Conservation (phyloP, 1,140 invertebrate species). For the Cyphomyrmex costatus region DNA sequence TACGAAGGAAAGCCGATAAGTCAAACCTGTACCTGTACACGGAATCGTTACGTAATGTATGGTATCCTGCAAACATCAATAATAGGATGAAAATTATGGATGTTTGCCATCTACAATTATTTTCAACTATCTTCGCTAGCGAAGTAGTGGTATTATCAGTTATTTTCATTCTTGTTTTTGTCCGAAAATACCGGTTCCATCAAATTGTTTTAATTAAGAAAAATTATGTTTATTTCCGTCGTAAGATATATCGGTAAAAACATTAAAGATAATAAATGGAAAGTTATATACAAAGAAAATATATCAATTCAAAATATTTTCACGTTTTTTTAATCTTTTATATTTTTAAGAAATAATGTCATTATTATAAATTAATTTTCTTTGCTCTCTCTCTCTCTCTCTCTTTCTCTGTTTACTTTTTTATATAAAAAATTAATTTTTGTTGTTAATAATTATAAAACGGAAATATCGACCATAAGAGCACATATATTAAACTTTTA, state of each 20-base stretch:
- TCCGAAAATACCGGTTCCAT: neutral
- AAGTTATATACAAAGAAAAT: neutral
- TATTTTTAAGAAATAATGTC: neutral
- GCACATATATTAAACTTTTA: neutral
- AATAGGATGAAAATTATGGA: conserved; percentile 34
- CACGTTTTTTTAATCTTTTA: neutral
- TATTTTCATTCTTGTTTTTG: neutral
- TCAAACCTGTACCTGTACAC: conserved; percentile 21
- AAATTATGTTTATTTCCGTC: neutral
- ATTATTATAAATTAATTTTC: neutral
- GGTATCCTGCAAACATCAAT: conserved; percentile 41
- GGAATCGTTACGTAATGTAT: conserved; percentile 8
- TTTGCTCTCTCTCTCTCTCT: conserved; percentile 1
- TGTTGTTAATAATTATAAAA: conserved; percentile 1
- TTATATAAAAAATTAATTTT: neutral
- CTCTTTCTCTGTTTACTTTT: neutral
- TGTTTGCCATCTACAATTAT: conserved; percentile 26
- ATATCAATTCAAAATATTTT: neutral
- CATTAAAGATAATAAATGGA: neutral
- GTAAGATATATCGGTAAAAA: neutral
- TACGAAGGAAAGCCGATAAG: conserved; percentile 38
- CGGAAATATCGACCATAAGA: neutral
- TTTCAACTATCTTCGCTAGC: conserved; percentile 11
- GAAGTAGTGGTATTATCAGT: conserved; percentile 12
- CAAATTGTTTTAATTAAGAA: neutral